Evolutionary conservation across 1,140 invertebrate genomes (phyloP), one percentile per base, ranked within the genome.

Genomic region (Lasaia peninsularis): DNA sequence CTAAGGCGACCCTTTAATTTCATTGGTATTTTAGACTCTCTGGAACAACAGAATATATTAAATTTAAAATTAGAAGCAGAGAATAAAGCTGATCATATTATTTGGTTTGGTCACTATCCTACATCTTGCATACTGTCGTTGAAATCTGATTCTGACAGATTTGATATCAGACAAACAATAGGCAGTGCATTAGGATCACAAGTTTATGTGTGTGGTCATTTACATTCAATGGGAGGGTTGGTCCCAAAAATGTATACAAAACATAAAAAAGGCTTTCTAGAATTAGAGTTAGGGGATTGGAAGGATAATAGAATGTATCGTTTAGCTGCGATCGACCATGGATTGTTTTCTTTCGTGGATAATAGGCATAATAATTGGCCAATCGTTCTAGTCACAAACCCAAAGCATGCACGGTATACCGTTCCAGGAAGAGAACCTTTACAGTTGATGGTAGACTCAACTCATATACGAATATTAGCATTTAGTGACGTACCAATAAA

Each of bases 201-300:
- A 37, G 84, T 73, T 1, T 98, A 98, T 89, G 81, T 98, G n/a
- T 98, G 96, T 90, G 97, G 97, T 7, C 97, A 98, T 90, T 92
- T 97, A 62, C 97, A 98, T 82, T 95, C 93, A 7, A 90, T 98
- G 63, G 94, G 92, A 56, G 95, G 95, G 5, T 67, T 94, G 2
- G 92, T 96, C 2, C 93, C 93, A 10, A 91, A 94, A 62, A 98
- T 98, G 97, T 97, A 98, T 73, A 95, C 96, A 1, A 88, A 95
- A 64, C 96, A 97, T 75, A 92, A 94, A 60, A 91, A 90, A 62
- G 96, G 97, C n/a, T 95, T 93, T 76, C 88, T 98, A 55, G 97
- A 98, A 89, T 86, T 98, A 44, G 97, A 98, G 90, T 89, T 98
- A 34, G 96, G 93, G 20, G 97, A 98, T 90, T 98, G 97, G 97